These are phyloP conservation scores for Melinaea marsaeus DNA, from an alignment of 2,888 invertebrate genomes.

Conservation along the genomic window DNA sequence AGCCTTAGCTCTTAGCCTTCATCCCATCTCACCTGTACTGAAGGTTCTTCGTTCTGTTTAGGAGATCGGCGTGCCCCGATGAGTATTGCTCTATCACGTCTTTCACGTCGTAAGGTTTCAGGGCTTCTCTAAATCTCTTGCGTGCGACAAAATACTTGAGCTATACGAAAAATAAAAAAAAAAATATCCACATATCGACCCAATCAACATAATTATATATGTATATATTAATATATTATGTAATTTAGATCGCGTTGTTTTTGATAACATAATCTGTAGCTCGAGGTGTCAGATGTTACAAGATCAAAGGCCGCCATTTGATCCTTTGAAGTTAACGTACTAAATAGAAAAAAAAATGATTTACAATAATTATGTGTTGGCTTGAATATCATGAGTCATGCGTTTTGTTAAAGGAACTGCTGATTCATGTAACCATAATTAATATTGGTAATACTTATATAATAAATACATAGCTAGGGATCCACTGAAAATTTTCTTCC, in stretches of 20 bases:
- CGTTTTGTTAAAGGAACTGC: slow-evolving; percentile 9
- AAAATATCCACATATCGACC: slow-evolving; percentile 44
- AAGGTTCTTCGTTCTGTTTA: slow-evolving; percentile 91
- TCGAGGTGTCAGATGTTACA: slow-evolving; percentile 18
- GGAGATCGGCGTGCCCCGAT: slow-evolving; percentile 91
- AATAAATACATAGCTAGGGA: slow-evolving; percentile 14
- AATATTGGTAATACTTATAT: slow-evolving; percentile 1
- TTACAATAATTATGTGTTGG: slow-evolving; percentile 9
- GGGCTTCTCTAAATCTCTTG: slow-evolving; percentile 93
- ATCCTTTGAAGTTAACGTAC: slow-evolving; percentile 8
- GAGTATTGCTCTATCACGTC: slow-evolving; percentile 96
- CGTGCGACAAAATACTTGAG: slow-evolving; percentile 94
- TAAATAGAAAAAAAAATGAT: slow-evolving; percentile 2
- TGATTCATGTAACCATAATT: background rate
- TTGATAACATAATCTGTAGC: background rate
- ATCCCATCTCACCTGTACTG: slow-evolving; percentile 84
- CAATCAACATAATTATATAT: background rate
- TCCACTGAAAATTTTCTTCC: slow-evolving; percentile 29
- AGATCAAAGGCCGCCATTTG: slow-evolving; percentile 13
- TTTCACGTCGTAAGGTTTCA: slow-evolving; percentile 96
- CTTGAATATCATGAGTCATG: slow-evolving; percentile 26
- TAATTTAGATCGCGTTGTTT: background rate
- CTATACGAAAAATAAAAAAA: slow-evolving; percentile 79
- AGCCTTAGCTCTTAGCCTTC: background rate
- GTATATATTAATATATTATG: too few relatives aligned